Percentiles rank a stretch among this genome's conserved stretches.
Conservation (phyloP, 1,140 invertebrate genomes). For the Anastatus disparis region DNA sequence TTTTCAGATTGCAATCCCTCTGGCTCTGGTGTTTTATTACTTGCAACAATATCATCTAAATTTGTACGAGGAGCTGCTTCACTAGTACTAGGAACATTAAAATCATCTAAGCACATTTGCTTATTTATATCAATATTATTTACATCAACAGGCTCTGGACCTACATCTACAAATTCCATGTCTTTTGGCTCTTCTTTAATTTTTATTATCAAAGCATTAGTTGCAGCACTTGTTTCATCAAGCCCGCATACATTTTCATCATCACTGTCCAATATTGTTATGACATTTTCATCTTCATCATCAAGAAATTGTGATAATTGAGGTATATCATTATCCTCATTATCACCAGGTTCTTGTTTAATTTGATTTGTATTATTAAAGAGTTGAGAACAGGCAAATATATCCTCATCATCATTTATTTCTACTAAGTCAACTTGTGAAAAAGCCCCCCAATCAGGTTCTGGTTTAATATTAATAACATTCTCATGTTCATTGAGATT, state of each 20-base stretch:
- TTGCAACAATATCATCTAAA: not conserved
- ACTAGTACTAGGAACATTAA: not conserved
- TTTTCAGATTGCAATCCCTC: not conserved
- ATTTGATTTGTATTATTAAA: conserved; percentile 43
- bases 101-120: not conserved
- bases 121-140: too few relatives aligned
- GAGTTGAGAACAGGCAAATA: conserved; percentile 52
- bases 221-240: conserved; percentile 34
- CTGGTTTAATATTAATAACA: not conserved
- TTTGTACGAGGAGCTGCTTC: not conserved
- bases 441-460: conserved; percentile 20
- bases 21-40: too few relatives aligned
- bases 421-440: conserved; percentile 48
- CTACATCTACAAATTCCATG: not conserved
- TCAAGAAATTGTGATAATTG: conserved; percentile 19
- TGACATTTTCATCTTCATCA: conserved; percentile 43
- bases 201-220: not conserved
- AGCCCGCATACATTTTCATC: conserved; percentile 42
- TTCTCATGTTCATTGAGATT: not conserved
- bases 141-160: not conserved
- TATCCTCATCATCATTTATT: conserved; percentile 48
- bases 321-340: not conserved
- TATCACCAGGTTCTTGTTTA: conserved; percentile 41
- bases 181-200: conserved; percentile 27
- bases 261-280: conserved; percentile 49